phyloP scores from a whole-genome alignment of 2,113 vertebrate genomes.

The Albula glossodonta region DNA sequence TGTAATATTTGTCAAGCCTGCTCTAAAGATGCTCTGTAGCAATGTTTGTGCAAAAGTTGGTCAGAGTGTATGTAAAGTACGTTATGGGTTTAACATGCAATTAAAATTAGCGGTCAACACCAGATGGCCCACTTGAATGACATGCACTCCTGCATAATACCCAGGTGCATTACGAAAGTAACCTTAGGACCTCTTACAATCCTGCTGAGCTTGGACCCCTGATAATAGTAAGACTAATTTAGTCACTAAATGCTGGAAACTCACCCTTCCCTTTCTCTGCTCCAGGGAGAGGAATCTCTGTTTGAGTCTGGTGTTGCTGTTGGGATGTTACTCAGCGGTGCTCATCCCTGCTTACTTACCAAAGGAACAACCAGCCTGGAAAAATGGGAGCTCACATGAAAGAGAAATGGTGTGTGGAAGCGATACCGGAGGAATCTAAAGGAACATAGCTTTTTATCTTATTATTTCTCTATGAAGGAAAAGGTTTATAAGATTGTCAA shows the following conservation, averaged over 20 bases:
- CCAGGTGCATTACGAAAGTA: too few species aligned
- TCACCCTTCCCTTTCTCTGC: neutral
- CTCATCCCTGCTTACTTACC: conserved; percentile 68
- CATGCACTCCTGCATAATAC: too few species aligned
- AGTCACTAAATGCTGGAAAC: neutral
- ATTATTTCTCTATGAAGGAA: neutral
- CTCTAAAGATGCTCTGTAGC: too few species aligned
- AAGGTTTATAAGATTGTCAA: neutral
- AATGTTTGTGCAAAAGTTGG: too few species aligned
- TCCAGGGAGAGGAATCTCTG: conserved; percentile 59
- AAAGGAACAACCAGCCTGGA: conserved; percentile 12
- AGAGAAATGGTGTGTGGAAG: conserved; percentile 47
- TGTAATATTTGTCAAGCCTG: too few species aligned
- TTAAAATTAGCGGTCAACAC: too few species aligned
- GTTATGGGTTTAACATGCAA: too few species aligned
- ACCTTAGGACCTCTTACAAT: too few species aligned
- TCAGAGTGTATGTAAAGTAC: too few species aligned
- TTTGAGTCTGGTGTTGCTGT: conserved; percentile 61
- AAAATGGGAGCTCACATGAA: conserved; percentile 34
- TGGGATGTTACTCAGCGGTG: conserved; percentile 65
- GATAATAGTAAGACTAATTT: too few species aligned
- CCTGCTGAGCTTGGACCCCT: too few species aligned
- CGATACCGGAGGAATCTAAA: neutral
- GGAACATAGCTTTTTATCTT: neutral
- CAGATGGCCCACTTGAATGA: too few species aligned